Conservation (phyloP, 2,888 invertebrate species). For the Melinopterus prodromus region DNA sequence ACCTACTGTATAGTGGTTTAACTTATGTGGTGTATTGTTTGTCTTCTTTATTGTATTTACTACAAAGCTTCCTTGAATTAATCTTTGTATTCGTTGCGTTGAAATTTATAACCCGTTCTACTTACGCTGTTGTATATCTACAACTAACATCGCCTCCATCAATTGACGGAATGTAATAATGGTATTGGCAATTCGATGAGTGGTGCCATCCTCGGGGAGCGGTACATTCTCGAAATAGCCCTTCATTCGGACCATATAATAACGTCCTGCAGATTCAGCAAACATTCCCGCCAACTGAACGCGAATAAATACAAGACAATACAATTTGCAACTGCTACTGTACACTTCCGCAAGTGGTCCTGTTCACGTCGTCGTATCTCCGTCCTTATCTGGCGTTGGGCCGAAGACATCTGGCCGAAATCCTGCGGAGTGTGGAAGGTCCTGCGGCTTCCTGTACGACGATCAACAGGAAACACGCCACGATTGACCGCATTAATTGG, state of each 20-base stretch:
- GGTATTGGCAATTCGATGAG: background rate
- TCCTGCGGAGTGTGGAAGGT: background rate
- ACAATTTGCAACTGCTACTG: conserved; percentile 45
- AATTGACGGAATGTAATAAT: background rate
- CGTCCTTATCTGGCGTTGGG: background rate
- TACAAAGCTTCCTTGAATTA: too few relatives aligned
- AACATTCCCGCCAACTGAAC: conserved; percentile 45
- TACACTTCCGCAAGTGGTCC: background rate
- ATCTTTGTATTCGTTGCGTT: too few relatives aligned
- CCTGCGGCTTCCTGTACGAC: background rate
- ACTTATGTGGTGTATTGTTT: too few relatives aligned
- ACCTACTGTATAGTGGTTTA: too few relatives aligned
- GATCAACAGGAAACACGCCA: conserved; percentile 35
- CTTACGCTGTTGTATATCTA: background rate
- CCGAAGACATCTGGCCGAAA: background rate
- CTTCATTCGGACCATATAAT: background rate
- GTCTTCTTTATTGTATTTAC: too few relatives aligned
- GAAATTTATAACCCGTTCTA: too few relatives aligned
- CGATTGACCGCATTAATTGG: conserved; percentile 56
- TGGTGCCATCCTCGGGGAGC: background rate
- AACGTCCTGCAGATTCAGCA: conserved; percentile 4
- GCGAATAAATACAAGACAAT: conserved; percentile 46
- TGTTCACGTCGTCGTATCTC: background rate
- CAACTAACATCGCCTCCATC: background rate
- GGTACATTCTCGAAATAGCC: background rate